phyloP scores from a whole-genome alignment of 2,888 invertebrate genomes.

The Papilio elwesi region DNA sequence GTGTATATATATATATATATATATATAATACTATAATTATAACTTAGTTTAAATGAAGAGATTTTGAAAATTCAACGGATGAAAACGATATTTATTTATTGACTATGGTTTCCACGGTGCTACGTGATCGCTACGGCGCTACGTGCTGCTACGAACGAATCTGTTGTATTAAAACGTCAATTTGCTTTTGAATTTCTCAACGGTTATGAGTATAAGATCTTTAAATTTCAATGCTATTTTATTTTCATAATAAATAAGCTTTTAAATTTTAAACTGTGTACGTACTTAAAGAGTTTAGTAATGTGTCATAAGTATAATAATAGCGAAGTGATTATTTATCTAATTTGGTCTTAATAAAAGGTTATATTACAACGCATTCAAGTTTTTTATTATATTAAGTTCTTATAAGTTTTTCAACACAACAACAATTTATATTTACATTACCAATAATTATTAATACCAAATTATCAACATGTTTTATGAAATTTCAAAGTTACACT shows the following conservation, averaged over 20 bases:
- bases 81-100: slow-evolving; percentile 42
- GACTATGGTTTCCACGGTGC: slow-evolving; percentile 3
- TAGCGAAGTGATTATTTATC: too few relatives aligned
- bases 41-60: neutral
- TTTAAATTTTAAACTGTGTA: neutral
- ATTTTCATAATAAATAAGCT: neutral
- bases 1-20: too few relatives aligned
- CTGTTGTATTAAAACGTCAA: slow-evolving; percentile 9
- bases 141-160: slow-evolving; percentile 1
- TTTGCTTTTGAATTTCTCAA: slow-evolving; percentile 1
- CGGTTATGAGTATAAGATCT: neutral
- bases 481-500: neutral
- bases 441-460: neutral
- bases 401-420: too few relatives aligned
- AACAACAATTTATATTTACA: too few relatives aligned
- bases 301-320: too few relatives aligned
- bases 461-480: neutral
- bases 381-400: too few relatives aligned
- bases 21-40: too few relatives aligned
- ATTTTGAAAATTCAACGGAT: slow-evolving; percentile 26
- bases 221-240: neutral
- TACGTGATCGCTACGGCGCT: slow-evolving; percentile 7
- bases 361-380: too few relatives aligned
- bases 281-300: too few relatives aligned
- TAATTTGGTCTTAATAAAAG: too few relatives aligned